Percentiles rank a stretch among this genome's conserved stretches.
phyloP scores from a whole-genome alignment of 2,113 vertebrate species.

The Neotoma lepida region DNA sequence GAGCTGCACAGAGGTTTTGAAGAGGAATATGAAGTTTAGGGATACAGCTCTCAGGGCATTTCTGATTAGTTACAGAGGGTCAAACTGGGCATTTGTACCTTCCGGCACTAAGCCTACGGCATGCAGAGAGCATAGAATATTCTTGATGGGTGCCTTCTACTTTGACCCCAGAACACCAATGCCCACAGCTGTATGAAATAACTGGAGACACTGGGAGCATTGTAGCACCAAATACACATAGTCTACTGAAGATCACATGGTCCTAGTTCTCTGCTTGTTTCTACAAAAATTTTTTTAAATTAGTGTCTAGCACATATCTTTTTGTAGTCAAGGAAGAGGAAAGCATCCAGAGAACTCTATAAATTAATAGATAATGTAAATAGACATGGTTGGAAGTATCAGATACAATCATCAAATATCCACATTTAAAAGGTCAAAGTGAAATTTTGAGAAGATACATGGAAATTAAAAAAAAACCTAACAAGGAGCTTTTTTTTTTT shows the following conservation, averaged over 20 bases:
- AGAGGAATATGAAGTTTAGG: neutral
- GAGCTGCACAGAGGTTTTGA: neutral
- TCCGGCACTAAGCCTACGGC: neutral
- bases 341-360: neutral
- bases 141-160: neutral
- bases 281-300: neutral
- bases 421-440: neutral
- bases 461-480: neutral
- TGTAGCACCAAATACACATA: neutral
- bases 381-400: neutral
- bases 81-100: neutral
- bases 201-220: neutral
- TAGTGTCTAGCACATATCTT: neutral
- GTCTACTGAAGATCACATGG: neutral
- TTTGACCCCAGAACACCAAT: neutral
- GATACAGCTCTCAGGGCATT: no score
- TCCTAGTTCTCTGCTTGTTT: neutral
- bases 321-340: neutral
- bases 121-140: neutral
- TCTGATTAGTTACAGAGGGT: neutral
- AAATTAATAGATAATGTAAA: neutral
- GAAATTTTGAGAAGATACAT: neutral
- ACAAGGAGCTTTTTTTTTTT: neutral
- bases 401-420: neutral
- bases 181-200: neutral